These are phyloP conservation scores for Columba livia DNA, from an alignment of 2,113 vertebrate genomes.

Conservation along the genomic window DNA sequence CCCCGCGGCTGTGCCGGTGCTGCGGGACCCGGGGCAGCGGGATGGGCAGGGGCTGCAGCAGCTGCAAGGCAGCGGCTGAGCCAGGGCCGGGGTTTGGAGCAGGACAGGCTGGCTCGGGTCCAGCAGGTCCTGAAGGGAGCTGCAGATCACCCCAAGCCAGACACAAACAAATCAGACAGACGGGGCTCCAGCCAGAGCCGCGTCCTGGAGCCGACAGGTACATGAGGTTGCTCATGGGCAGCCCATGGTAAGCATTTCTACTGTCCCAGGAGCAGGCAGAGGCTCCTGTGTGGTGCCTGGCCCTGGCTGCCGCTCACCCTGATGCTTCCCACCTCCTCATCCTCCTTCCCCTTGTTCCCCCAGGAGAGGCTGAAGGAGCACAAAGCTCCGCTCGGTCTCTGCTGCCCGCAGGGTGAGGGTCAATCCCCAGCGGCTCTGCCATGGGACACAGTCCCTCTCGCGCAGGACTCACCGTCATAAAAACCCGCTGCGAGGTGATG, in stretches of 20 bases:
- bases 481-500: conserved; percentile 89
- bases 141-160: background rate
- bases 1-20: accelerated
- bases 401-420: background rate
- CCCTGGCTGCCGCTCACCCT: background rate
- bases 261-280: background rate
- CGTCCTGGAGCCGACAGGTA: accelerated
- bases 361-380: background rate
- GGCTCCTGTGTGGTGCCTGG: background rate
- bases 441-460: accelerated
- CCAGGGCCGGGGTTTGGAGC: background rate
- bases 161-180: background rate
- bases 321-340: accelerated
- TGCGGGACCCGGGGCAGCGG: background rate
- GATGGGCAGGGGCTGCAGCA: background rate
- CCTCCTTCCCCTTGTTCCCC: too few species aligned
- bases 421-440: accelerated
- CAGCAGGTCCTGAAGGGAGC: background rate
- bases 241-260: background rate
- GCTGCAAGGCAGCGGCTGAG: too few species aligned
- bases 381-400: accelerated
- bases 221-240: accelerated
- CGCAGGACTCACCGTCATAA: conserved; percentile 83
- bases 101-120: background rate
- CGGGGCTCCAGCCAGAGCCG: background rate